phyloP scores from a whole-genome alignment of 2,888 invertebrate species.

The Mesorhabditis sp. region DNA sequence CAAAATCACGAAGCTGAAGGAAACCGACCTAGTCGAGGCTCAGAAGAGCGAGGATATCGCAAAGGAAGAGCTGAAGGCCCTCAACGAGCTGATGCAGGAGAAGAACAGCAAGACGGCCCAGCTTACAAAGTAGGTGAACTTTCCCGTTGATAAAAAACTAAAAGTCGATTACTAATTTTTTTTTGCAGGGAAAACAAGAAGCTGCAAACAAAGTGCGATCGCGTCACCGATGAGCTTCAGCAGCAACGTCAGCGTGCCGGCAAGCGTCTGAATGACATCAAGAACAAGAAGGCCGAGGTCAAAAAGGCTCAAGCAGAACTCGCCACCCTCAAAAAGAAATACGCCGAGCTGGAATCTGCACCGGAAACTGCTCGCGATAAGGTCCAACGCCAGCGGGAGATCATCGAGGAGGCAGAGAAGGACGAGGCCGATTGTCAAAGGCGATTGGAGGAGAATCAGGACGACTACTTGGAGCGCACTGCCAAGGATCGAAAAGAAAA shows the following conservation, averaged over 20 bases:
- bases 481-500: conserved; percentile 1
- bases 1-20: not conserved
- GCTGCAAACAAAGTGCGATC: not conserved
- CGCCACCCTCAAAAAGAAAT: not conserved
- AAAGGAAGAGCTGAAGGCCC: not conserved
- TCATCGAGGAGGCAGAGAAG: not conserved
- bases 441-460: not conserved
- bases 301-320: not conserved
- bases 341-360: not conserved
- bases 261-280: not conserved
- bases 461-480: not conserved
- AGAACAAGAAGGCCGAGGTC: not conserved
- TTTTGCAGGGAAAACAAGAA: not conserved
- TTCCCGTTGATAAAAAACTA: not conserved
- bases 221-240: not conserved
- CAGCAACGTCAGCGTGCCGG: not conserved
- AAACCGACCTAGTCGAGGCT: not conserved
- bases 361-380: not conserved
- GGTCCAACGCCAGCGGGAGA: not conserved
- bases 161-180: not conserved
- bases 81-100: not conserved
- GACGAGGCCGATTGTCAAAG: not conserved
- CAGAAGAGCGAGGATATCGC: not conserved
- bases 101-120: not conserved
- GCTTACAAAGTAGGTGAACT: not conserved